A percentile compares a stretch with the other conserved stretches of the same genome.
Conservation (phyloP, 2,797 vertebrate species). For the Leucoraja ocellata region DNA sequence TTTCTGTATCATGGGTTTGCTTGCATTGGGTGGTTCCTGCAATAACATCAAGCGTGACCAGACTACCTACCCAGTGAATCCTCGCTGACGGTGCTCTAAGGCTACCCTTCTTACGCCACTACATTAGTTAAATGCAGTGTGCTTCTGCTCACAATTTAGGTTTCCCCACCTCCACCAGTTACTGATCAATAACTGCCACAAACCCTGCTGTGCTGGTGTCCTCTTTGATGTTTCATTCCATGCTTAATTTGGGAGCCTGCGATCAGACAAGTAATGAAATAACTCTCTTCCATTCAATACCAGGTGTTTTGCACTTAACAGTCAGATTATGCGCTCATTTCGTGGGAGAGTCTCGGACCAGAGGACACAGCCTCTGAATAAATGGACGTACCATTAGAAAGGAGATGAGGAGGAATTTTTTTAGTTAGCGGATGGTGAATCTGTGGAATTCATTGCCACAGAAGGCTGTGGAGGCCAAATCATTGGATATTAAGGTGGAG, state of each 20-base stretch:
- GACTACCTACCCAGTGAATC: neutral
- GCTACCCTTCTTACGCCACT: neutral
- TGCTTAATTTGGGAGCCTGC: neutral
- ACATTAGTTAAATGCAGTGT: neutral
- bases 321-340: neutral
- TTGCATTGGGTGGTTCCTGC: no score
- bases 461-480: no score
- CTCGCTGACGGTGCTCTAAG: neutral
- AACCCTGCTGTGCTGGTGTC: neutral
- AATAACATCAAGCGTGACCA: no score
- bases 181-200: neutral
- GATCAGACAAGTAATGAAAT: neutral
- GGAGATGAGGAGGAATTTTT: no score
- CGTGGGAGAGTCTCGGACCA: no score
- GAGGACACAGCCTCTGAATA: no score
- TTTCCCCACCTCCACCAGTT: neutral
- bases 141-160: neutral
- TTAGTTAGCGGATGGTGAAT: no score
- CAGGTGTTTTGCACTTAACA: neutral
- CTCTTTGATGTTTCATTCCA: neutral
- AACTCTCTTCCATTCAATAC: neutral
- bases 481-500: no score
- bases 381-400: no score
- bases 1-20: no score
- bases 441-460: no score